A percentile compares a stretch with the other conserved stretches of the same genome.
Conservation (phyloP, 2,888 invertebrate species). For the Cheilosia grossa region DNA sequence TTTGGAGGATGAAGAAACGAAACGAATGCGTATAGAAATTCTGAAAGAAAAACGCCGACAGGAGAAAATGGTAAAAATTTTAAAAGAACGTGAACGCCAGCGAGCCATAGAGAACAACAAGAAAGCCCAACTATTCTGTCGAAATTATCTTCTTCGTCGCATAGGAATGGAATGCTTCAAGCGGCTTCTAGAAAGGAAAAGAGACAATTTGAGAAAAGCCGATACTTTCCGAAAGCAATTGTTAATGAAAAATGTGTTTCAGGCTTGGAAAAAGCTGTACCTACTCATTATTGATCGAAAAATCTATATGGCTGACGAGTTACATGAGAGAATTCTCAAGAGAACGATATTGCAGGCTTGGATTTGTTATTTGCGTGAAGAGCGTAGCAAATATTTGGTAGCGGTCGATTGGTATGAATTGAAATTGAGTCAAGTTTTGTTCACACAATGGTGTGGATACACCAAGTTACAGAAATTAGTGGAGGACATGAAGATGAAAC, state of each 20-base stretch:
- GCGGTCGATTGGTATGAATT: slow-evolving; percentile 89
- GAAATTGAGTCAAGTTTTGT: slow-evolving; percentile 84
- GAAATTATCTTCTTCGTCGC: slow-evolving; percentile 80
- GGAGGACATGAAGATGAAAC: slow-evolving; percentile 83
- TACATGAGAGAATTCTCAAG: slow-evolving; percentile 84
- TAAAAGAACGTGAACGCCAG: slow-evolving; percentile 85
- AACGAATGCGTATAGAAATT: slow-evolving; percentile 85
- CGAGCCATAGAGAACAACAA: slow-evolving; percentile 82
- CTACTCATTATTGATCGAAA: slow-evolving; percentile 84
- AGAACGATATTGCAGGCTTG: slow-evolving; percentile 84
- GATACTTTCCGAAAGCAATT: slow-evolving; percentile 84
- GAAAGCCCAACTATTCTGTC: slow-evolving; percentile 83
- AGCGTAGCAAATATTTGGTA: slow-evolving; percentile 86
- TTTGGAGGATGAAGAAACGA: slow-evolving; percentile 85
- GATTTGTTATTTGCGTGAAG: slow-evolving; percentile 79
- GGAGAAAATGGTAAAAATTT: slow-evolving; percentile 86
- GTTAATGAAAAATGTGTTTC: slow-evolving; percentile 84
- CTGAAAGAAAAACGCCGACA: slow-evolving; percentile 86
- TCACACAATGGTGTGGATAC: slow-evolving; percentile 84
- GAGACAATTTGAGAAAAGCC: slow-evolving; percentile 83
- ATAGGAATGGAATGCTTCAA: slow-evolving; percentile 81
- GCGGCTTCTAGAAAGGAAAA: slow-evolving; percentile 80
- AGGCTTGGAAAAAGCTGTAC: slow-evolving; percentile 85
- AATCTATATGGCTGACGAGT: slow-evolving; percentile 85
- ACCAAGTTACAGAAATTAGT: slow-evolving; percentile 83